These are phyloP conservation scores for Aleiodes alternator DNA, from an alignment of 2,888 invertebrate genomes.

Conservation along the genomic window DNA sequence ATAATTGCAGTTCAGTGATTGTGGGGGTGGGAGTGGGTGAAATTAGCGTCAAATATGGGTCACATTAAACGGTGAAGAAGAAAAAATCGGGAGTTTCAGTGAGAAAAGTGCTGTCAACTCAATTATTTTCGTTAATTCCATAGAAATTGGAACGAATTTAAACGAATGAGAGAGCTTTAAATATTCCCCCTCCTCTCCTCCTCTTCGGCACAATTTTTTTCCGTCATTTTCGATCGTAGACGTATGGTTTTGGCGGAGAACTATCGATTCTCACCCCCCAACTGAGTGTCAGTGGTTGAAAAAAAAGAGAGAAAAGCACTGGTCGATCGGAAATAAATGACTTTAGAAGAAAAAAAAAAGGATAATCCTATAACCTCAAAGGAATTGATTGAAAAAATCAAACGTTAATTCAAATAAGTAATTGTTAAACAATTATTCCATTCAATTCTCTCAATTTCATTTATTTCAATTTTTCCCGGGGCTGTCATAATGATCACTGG, in stretches of 20 bases:
- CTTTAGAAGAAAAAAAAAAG: neutral
- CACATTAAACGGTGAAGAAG: slow-evolving; percentile 2
- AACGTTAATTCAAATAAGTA: too few relatives aligned
- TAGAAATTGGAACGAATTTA: too few relatives aligned
- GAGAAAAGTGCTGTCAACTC: neutral
- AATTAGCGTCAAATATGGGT: slow-evolving; percentile 28
- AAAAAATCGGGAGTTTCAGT: too few relatives aligned
- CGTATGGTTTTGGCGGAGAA: slow-evolving; percentile 14
- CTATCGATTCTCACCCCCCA: slow-evolving; percentile 37
- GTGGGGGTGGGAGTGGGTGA: slow-evolving; percentile 27
- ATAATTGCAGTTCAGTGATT: slow-evolving; percentile 40
- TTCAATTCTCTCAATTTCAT: too few relatives aligned
- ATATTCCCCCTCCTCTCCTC: neutral
- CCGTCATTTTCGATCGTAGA: slow-evolving; percentile 27
- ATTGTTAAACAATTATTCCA: too few relatives aligned
- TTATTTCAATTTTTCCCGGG: too few relatives aligned
- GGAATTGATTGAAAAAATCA: too few relatives aligned
- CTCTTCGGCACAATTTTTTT: slow-evolving; percentile 10
- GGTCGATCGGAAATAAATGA: neutral
- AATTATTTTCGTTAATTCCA: neutral
- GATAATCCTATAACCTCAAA: too few relatives aligned
- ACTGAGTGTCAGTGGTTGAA: slow-evolving; percentile 11
- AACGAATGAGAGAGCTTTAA: neutral
- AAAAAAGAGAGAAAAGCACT: neutral
- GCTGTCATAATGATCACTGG: too few relatives aligned